These are phyloP conservation scores for Pocillopora grandis DNA, from an alignment of 92 coral and sea anemone species.

Conservation along the genomic window DNA sequence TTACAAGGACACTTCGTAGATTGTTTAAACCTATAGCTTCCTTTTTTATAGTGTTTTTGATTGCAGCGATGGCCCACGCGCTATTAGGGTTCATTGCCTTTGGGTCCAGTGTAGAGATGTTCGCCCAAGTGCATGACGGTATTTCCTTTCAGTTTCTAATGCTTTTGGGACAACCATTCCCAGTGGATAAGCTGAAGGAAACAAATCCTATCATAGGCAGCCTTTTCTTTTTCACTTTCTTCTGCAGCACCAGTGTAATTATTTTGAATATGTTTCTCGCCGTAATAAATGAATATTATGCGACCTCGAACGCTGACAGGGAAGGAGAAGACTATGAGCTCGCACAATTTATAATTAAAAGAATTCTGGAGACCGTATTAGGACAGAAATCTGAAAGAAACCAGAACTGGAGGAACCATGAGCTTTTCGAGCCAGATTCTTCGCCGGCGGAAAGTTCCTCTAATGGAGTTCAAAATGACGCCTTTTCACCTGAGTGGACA, in stretches of 20 bases:
- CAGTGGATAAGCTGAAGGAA: neutral
- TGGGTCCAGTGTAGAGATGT: neutral
- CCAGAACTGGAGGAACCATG: neutral
- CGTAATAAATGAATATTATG: constrained; percentile 11
- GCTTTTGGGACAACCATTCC: constrained; percentile 9
- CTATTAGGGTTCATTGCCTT: constrained; percentile 8
- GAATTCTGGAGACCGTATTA: constrained; percentile 2
- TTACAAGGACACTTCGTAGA: constrained; percentile 1
- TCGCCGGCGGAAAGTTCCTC: neutral
- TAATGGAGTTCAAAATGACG: neutral
- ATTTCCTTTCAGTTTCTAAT: neutral
- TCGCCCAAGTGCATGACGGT: neutral
- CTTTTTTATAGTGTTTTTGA: neutral
- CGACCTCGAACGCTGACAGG: neutral
- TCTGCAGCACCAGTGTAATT: neutral
- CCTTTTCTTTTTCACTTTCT: constrained; percentile 11
- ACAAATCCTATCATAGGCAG: neutral
- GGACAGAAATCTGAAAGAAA: neutral
- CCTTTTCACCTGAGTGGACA: constrained; percentile 4
- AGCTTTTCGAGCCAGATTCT: neutral
- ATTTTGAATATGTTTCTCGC: constrained; percentile 15
- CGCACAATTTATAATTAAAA: neutral
- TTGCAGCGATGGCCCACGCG: neutral
- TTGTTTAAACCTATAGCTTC: neutral
- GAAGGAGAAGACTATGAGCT: constrained; percentile 1